phyloP scores from a whole-genome alignment of 2,797 vertebrate species.

The Echeneis naucrates region DNA sequence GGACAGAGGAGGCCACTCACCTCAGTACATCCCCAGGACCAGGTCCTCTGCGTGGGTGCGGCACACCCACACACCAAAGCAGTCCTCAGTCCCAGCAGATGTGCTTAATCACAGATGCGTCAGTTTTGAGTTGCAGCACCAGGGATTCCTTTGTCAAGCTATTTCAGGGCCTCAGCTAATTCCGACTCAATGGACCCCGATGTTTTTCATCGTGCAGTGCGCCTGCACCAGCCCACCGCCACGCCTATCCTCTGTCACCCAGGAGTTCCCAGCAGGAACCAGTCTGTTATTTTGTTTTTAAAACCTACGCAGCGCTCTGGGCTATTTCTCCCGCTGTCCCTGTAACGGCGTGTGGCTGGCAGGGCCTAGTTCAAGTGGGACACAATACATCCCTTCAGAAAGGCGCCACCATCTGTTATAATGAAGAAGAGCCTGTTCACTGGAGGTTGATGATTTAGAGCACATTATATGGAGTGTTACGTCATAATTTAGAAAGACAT shows the following conservation, averaged over 20 bases:
- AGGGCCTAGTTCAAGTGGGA: constrained; percentile 7
- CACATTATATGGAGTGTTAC: neutral
- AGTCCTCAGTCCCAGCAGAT: constrained; percentile 22
- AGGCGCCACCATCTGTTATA: constrained; percentile 67
- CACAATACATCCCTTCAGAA: constrained; percentile 1
- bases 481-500: neutral
- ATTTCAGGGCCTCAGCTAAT: constrained; percentile 56
- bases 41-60: constrained; percentile 64
- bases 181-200: constrained; percentile 59
- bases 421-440: neutral
- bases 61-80: constrained; percentile 60
- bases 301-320: neutral
- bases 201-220: constrained; percentile 64
- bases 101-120: constrained; percentile 8
- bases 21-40: constrained; percentile 77
- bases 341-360: constrained; percentile 8
- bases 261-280: constrained; percentile 1
- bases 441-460: neutral
- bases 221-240: constrained; percentile 84
- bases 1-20: constrained; percentile 61
- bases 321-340: neutral
- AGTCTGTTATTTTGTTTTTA: neutral
- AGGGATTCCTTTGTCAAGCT: constrained; percentile 51
- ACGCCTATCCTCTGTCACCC: constrained; percentile 79
- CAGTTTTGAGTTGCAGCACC: neutral